A percentile compares a stretch with the other conserved stretches of the same genome.
Evolutionary conservation across 2,797 vertebrate genomes (phyloP).

Genomic region (Mormyrus hasselquistii): DNA sequence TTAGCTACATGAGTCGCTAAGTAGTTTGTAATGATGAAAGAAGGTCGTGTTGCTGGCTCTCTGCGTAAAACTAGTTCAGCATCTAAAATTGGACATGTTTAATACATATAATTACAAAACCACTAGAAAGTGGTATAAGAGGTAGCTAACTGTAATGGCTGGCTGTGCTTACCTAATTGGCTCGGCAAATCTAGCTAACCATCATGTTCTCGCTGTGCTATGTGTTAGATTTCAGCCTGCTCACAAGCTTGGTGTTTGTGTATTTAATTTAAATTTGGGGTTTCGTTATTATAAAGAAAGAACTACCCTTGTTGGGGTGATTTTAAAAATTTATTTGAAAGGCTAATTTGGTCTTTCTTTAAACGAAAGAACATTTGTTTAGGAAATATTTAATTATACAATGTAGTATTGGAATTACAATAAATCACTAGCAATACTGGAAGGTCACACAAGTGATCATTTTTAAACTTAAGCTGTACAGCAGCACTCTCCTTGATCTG

Average conservation of each 20-base stretch:
- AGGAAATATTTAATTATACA: neutral
- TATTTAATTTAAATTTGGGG: neutral
- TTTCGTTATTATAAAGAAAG: neutral
- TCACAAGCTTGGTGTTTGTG: neutral
- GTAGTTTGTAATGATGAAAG: neutral
- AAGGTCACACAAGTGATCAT: neutral
- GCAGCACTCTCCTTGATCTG: neutral
- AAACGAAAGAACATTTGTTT: neutral
- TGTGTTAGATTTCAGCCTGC: neutral
- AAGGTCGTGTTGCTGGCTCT: neutral
- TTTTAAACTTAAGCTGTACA: neutral
- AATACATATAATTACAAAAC: neutral
- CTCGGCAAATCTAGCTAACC: neutral
- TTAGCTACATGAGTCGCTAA: neutral
- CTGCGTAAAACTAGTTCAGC: neutral
- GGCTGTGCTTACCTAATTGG: neutral
- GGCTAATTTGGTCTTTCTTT: too few relatives aligned
- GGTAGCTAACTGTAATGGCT: neutral
- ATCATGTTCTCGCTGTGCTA: neutral
- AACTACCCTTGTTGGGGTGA: neutral
- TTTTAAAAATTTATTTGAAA: neutral
- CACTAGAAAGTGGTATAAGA: neutral
- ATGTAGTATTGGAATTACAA: neutral
- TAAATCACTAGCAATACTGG: neutral
- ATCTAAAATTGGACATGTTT: neutral